phyloP scores from a whole-genome alignment of 2,113 vertebrate genomes.

The Hydrolagus affinis region DNA sequence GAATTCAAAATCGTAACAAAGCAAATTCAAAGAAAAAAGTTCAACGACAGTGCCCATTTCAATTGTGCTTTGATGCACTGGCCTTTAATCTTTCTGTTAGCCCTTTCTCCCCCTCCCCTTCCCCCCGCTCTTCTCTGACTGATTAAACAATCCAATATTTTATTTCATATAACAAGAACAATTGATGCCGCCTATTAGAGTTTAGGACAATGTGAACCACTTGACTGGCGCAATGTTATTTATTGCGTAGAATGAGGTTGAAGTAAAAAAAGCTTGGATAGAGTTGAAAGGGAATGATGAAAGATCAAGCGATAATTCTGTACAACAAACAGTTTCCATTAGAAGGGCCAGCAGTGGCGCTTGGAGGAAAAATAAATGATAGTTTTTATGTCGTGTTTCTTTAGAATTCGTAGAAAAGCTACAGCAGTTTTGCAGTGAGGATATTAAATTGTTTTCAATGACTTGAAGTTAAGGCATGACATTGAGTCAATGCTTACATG shows the following conservation, averaged over 20 bases:
- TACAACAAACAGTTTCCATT: neutral
- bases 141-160: no score
- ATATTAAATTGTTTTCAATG: neutral
- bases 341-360: neutral
- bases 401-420: neutral
- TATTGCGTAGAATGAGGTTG: neutral
- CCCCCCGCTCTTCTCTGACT: no score
- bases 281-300: neutral
- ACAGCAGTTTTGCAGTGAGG: constrained; percentile 9
- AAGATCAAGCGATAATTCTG: neutral
- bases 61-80: no score
- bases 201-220: neutral
- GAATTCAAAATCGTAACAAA: no score
- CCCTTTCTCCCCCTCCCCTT: no score
- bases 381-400: neutral
- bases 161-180: no score
- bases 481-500: neutral
- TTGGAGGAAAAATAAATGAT: neutral
- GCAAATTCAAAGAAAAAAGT: no score
- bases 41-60: no score
- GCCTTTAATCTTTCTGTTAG: no score
- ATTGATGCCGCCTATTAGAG: neutral
- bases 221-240: neutral
- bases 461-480: neutral
- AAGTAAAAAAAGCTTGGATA: constrained; percentile 1